Percentiles rank a stretch among this genome's conserved stretches.
Conservation (phyloP, 2,888 invertebrate genomes). For the Serripes groenlandicus region DNA sequence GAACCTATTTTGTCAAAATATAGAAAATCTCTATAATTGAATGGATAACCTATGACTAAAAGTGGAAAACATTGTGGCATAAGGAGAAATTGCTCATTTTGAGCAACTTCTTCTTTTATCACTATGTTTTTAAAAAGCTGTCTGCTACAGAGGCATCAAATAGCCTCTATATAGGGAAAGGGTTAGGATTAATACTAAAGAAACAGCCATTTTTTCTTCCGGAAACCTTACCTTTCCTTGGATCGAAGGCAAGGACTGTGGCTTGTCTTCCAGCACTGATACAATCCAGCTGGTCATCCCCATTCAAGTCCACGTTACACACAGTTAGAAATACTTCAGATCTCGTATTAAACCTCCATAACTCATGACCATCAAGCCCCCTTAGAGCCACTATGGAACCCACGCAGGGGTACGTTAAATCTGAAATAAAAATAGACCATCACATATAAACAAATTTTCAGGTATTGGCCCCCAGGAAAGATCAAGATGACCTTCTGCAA, state of each 20-base stretch:
- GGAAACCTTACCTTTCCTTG: conserved; percentile 81
- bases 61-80: background rate
- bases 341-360: conserved; percentile 79
- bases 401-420: conserved; percentile 76
- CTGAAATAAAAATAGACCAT: conserved; percentile 69
- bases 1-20: too few relatives aligned
- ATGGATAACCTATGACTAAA: too few relatives aligned
- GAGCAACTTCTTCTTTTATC: background rate
- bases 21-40: too few relatives aligned
- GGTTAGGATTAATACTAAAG: background rate
- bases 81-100: background rate
- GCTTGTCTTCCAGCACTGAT: conserved; percentile 81
- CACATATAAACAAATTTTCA: too few relatives aligned
- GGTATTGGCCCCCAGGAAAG: too few relatives aligned
- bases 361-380: conserved; percentile 80
- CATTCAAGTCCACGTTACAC: conserved; percentile 82
- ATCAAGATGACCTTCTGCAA: too few relatives aligned
- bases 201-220: too few relatives aligned
- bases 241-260: conserved; percentile 81
- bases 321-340: conserved; percentile 77
- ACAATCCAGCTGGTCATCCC: conserved; percentile 83
- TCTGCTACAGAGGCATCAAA: background rate
- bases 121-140: background rate
- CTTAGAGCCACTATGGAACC: conserved; percentile 80
- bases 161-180: background rate